A percentile compares a stretch with the other conserved stretches of the same genome.
Conservation (phyloP, 2,797 vertebrate genomes). For the Ispidina lecontei region DNA sequence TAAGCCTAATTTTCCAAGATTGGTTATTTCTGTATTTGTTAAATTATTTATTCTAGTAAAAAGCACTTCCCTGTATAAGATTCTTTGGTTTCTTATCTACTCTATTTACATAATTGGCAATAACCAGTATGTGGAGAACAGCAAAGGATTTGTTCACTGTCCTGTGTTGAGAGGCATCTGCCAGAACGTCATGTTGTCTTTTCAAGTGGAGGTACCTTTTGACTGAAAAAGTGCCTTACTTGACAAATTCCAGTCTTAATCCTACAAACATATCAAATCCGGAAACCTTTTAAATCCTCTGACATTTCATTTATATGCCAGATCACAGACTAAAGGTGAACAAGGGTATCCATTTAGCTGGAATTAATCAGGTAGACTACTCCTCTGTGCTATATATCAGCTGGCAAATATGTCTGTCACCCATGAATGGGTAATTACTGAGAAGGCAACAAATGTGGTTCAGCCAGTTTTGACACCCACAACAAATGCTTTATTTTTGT, state of each 20-base stretch:
- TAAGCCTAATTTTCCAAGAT: background rate
- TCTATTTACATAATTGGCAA: background rate
- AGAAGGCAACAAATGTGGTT: background rate
- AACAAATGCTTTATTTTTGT: conserved; percentile 7
- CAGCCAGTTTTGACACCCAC: background rate
- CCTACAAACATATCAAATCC: background rate
- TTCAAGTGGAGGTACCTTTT: background rate
- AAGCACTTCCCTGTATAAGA: background rate
- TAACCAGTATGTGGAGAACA: background rate
- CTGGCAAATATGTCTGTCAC: background rate
- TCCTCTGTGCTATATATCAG: background rate
- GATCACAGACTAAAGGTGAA: background rate
- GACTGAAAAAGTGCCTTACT: background rate
- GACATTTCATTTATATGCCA: background rate
- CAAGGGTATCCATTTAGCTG: background rate
- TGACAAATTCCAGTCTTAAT: background rate
- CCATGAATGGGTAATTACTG: background rate
- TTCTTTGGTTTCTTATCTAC: background rate
- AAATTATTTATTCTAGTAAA: conserved; percentile 2
- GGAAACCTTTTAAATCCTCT: background rate
- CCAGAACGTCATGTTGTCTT: background rate
- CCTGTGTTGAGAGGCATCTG: background rate
- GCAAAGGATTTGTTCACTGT: background rate
- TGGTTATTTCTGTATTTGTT: background rate
- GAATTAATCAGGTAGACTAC: background rate